These are phyloP conservation scores for Catamblyrhynchus diadema DNA, from an alignment of 2,797 vertebrate genomes.

Conservation along the genomic window DNA sequence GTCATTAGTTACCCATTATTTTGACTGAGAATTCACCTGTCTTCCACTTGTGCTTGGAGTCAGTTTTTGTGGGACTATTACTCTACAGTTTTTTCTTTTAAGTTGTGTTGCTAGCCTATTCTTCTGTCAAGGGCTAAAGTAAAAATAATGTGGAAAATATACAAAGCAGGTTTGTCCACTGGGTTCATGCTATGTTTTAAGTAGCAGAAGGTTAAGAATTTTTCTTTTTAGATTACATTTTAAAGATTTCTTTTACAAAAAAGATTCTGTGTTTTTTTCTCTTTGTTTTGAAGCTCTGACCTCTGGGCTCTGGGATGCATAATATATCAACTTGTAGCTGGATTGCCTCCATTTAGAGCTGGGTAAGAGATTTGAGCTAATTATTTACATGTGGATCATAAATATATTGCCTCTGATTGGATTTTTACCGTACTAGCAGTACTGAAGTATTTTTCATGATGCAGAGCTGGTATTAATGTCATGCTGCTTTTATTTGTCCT, in stretches of 20 bases:
- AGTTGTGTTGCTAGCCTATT: neutral
- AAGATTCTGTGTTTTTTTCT: neutral
- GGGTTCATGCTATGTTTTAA: neutral
- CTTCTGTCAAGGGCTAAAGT: neutral
- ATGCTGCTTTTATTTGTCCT: neutral
- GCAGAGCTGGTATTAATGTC: neutral
- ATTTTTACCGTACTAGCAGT: neutral
- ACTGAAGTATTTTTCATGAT: neutral
- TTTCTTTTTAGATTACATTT: neutral
- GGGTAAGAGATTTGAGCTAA: constrained; percentile 81
- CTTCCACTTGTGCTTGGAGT: neutral
- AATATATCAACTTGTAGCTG: constrained; percentile 97
- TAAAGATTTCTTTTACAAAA: neutral
- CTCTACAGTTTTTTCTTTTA: neutral
- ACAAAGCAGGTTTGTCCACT: neutral
- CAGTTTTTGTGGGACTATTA: neutral
- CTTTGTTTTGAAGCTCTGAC: constrained; percentile 85
- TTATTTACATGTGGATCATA: neutral
- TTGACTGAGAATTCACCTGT: neutral
- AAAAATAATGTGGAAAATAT: neutral
- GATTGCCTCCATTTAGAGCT: constrained; percentile 96
- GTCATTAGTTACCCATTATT: neutral
- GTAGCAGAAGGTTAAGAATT: neutral
- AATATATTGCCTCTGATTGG: neutral
- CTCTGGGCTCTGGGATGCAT: constrained; percentile 99